A percentile compares a stretch with the other conserved stretches of the same genome.
phyloP scores from a whole-genome alignment of 2,888 invertebrate genomes.

The Apamea monoglypha region DNA sequence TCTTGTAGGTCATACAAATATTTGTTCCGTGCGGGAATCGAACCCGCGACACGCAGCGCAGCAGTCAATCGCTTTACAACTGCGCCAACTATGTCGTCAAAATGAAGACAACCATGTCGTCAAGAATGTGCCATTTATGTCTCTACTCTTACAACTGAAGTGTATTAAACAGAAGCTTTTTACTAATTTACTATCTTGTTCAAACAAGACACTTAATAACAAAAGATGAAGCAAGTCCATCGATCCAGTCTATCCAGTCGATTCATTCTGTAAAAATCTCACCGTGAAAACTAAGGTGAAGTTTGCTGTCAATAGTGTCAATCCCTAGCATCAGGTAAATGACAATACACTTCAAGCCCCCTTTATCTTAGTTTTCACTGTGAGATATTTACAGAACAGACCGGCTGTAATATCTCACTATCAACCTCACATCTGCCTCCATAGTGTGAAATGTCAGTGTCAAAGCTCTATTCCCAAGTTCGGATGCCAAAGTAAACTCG shows the following conservation, averaged over 20 bases:
- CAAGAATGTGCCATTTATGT: neutral
- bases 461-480: neutral
- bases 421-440: neutral
- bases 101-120: too few relatives aligned
- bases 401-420: neutral
- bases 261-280: neutral
- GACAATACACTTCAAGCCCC: neutral
- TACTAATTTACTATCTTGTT: neutral
- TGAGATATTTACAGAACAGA: neutral
- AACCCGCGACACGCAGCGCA: too few relatives aligned
- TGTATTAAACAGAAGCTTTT: neutral
- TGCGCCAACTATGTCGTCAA: too few relatives aligned
- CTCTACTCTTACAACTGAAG: neutral
- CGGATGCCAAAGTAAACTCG: neutral
- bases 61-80: too few relatives aligned
- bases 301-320: neutral
- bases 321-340: neutral
- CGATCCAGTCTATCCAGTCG: neutral
- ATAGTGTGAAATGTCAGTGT: constrained; percentile 6
- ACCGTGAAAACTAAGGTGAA: neutral
- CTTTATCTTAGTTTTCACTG: neutral
- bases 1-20: too few relatives aligned
- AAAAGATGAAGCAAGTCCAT: neutral
- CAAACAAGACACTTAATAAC: neutral
- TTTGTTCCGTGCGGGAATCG: too few relatives aligned